A percentile compares a stretch with the other conserved stretches of the same genome.
These are phyloP conservation scores for Halictus ligatus DNA, from an alignment of 2,888 invertebrate genomes.

Conservation along the genomic window DNA sequence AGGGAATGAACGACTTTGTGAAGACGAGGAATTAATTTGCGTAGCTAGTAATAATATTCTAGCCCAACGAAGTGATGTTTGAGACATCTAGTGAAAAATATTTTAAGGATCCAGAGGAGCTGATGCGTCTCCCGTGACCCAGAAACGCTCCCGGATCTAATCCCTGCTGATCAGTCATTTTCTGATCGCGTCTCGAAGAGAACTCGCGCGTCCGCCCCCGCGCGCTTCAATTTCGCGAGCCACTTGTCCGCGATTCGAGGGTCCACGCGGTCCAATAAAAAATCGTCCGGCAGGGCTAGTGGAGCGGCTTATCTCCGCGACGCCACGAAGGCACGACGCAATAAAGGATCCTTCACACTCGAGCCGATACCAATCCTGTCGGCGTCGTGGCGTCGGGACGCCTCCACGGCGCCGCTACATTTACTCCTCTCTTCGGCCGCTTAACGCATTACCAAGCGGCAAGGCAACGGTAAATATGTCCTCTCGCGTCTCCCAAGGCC, in stretches of 20 bases:
- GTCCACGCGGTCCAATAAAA: not conserved
- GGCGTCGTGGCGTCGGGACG: conserved; percentile 36
- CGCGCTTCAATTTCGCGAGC: conserved; percentile 2
- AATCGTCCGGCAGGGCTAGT: not conserved
- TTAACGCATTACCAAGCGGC: conserved; percentile 62
- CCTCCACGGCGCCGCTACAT: conserved; percentile 63
- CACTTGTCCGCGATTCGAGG: not conserved
- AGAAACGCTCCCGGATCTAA: not conserved
- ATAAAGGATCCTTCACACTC: conserved; percentile 74
- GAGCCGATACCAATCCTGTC: conserved; percentile 60
- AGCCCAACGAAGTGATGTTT: not conserved
- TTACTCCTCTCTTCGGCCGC: conserved; percentile 62
- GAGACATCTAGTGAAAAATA: not conserved
- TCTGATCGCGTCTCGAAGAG: not conserved
- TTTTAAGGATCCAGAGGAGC: not conserved
- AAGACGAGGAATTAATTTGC: not conserved
- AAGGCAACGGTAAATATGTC: conserved; percentile 22
- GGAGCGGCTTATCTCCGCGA: not conserved
- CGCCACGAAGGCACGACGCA: conserved; percentile 58
- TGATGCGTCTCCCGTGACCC: not conserved
- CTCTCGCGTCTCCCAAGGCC: conserved; percentile 6
- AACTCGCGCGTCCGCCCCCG: not conserved
- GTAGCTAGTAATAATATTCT: too few relatives aligned
- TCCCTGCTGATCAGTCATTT: conserved; percentile 60
- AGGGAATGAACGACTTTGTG: not conserved